A percentile compares a stretch with the other conserved stretches of the same genome.
Conservation (phyloP, 2,113 vertebrate species). For the Columbina picui region DNA sequence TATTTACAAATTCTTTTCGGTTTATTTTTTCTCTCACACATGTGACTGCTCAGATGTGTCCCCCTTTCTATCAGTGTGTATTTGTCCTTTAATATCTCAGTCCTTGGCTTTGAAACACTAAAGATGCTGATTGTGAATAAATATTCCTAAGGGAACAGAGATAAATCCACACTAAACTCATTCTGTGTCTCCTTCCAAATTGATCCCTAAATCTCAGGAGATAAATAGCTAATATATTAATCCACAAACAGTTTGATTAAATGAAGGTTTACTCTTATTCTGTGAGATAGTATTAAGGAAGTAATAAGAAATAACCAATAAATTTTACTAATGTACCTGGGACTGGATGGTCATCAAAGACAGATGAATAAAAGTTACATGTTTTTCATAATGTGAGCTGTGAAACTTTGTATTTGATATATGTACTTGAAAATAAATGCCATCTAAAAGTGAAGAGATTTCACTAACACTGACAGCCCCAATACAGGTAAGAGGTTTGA, state of each 20-base stretch:
- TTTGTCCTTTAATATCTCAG: background rate
- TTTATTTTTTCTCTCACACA: background rate
- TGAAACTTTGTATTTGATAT: background rate
- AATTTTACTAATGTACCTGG: background rate
- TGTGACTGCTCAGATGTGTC: background rate
- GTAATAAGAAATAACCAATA: slow-evolving; percentile 1
- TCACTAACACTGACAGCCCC: background rate
- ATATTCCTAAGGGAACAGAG: background rate
- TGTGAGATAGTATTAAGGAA: background rate
- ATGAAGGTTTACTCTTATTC: background rate
- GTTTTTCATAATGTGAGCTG: background rate
- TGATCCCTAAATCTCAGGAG: background rate
- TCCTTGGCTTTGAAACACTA: background rate
- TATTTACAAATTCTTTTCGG: background rate
- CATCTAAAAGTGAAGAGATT: background rate
- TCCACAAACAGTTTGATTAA: background rate
- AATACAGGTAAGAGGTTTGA: background rate
- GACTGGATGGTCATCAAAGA: background rate
- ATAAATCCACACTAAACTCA: background rate
- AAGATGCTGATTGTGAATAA: background rate
- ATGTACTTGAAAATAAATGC: background rate
- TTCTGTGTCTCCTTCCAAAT: background rate
- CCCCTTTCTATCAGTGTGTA: background rate
- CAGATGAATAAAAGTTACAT: background rate
- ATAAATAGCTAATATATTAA: slow-evolving; percentile 1